Conservation (phyloP, 2,888 invertebrate species). For the Laspeyria flexula region DNA sequence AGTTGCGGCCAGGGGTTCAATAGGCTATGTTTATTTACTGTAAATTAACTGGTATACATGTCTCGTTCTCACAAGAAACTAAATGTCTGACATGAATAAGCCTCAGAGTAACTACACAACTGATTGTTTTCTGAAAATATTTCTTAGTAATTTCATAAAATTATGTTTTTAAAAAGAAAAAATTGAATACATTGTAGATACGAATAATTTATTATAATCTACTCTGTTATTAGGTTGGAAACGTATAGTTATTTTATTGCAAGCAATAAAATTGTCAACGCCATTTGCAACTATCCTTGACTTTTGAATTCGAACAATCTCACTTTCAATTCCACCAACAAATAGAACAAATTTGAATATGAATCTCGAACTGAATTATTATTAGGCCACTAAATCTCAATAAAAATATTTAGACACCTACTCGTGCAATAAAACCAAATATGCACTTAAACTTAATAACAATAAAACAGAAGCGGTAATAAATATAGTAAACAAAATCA, state of each 20-base stretch:
- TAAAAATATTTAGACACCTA: background rate
- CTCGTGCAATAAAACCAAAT: background rate
- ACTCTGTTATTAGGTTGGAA: too few relatives aligned
- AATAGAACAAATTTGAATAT: background rate
- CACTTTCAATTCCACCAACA: conserved; percentile 23
- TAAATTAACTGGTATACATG: conserved; percentile 35
- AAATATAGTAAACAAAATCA: conserved; percentile 20
- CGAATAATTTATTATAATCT: too few relatives aligned
- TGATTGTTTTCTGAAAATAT: too few relatives aligned
- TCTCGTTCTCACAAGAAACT: conserved; percentile 9
- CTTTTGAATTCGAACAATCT: conserved; percentile 14
- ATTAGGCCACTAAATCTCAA: background rate
- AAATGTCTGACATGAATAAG: background rate
- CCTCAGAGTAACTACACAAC: too few relatives aligned
- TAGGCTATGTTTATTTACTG: conserved; percentile 39
- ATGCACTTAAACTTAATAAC: background rate
- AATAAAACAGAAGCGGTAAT: conserved; percentile 19
- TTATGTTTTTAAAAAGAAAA: too few relatives aligned
- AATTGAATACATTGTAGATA: too few relatives aligned
- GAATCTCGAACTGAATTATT: background rate
- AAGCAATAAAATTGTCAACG: background rate
- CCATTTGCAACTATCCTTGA: conserved; percentile 23
- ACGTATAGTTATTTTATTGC: too few relatives aligned
- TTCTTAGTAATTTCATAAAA: too few relatives aligned
- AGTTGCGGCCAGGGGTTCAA: conserved; percentile 49